Evolutionary conservation across 2,113 vertebrate species (phyloP).

Genomic region (Dipodomys ordii): DNA sequence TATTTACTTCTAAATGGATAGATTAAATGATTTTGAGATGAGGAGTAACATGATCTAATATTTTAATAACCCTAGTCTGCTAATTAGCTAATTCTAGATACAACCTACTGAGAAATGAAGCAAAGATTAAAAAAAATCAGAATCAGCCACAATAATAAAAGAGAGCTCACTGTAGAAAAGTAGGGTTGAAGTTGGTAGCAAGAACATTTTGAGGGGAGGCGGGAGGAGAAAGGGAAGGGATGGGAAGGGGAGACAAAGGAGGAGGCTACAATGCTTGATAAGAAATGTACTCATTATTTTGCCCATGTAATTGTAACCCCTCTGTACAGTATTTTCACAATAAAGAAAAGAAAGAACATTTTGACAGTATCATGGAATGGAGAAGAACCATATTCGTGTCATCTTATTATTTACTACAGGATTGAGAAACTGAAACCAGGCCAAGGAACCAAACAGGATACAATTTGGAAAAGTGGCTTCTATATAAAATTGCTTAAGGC

Average conservation of each 20-base stretch:
- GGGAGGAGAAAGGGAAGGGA: too few species aligned
- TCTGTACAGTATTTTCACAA: too few species aligned
- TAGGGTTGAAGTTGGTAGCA: background rate
- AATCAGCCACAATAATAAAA: background rate
- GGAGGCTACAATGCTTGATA: too few species aligned
- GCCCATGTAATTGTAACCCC: too few species aligned
- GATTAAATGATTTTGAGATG: background rate
- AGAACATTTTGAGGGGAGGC: background rate
- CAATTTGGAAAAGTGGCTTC: background rate
- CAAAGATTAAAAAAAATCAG: background rate
- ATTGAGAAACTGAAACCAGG: conserved; percentile 24
- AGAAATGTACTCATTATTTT: too few species aligned
- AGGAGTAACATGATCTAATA: background rate
- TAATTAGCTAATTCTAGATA: background rate
- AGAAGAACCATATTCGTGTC: background rate
- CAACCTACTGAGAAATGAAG: background rate
- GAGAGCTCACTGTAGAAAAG: background rate
- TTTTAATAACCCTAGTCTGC: background rate
- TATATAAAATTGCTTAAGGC: background rate
- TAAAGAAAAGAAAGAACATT: background rate
- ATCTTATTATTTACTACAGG: background rate
- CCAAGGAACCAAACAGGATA: background rate
- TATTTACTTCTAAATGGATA: background rate
- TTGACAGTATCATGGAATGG: background rate
- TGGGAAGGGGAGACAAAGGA: too few species aligned